Evolutionary conservation across 2,113 vertebrate genomes (phyloP).

Genomic region (Numida meleagris): DNA sequence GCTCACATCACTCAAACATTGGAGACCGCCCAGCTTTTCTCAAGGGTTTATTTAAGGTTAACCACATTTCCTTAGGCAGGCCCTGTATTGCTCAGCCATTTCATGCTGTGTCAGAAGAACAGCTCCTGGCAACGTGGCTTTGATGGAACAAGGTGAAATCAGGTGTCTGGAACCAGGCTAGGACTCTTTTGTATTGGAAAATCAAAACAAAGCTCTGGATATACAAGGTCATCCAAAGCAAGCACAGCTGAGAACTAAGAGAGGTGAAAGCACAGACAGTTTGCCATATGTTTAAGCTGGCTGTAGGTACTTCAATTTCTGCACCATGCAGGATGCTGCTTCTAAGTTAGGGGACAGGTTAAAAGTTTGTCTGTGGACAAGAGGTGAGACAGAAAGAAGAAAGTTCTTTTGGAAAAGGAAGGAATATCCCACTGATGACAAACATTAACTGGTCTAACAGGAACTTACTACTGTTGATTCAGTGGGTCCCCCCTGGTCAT

Average conservation of each 20-base stretch:
- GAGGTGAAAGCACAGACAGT: background rate
- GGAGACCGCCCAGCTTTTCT: background rate
- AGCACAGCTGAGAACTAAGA: background rate
- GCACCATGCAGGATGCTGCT: rapidly evolving
- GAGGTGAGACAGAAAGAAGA: background rate
- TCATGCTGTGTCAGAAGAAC: background rate
- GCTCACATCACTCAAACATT: background rate
- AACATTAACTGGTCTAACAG: background rate
- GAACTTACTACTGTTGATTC: background rate
- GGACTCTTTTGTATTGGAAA: background rate
- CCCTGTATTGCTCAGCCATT: background rate
- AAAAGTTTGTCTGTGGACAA: background rate
- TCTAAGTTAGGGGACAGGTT: background rate
- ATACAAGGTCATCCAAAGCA: background rate
- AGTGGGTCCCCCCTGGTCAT: background rate
- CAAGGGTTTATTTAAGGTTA: background rate
- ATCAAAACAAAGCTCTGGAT: background rate
- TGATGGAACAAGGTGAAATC: background rate
- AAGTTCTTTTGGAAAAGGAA: background rate
- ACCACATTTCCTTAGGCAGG: background rate
- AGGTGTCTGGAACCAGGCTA: background rate
- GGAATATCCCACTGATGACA: background rate
- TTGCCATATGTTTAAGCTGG: background rate
- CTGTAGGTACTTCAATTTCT: background rate
- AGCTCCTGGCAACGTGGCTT: background rate